Evolutionary conservation across 2,888 invertebrate species (phyloP).

Genomic region (Nephrotoma guestfalica): DNA sequence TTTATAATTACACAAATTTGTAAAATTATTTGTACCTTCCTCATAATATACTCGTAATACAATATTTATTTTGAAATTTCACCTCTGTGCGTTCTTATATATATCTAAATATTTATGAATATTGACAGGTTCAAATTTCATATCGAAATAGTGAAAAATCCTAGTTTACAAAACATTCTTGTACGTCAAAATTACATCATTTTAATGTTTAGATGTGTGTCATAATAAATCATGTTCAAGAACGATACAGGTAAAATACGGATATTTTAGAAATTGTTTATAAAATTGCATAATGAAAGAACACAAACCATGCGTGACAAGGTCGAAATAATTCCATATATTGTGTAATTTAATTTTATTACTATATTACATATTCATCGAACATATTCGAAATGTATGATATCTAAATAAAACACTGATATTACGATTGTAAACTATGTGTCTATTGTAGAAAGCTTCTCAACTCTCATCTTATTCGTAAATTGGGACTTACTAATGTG

Average conservation of each 20-base stretch:
- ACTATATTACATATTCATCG: no score
- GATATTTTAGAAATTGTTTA: neutral
- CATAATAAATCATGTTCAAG: neutral
- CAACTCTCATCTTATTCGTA: no score
- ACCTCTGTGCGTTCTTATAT: neutral
- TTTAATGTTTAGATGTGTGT: neutral
- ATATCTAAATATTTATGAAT: neutral
- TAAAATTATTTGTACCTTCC: neutral
- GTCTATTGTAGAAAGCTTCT: no score
- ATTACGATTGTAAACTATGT: no score
- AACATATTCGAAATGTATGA: no score
- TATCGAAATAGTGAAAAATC: neutral
- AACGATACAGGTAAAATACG: neutral
- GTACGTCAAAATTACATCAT: neutral
- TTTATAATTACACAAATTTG: neutral
- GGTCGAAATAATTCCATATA: neutral
- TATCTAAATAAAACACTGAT: no score
- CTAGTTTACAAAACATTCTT: neutral
- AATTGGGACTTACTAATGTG: no score
- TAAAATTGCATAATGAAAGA: neutral
- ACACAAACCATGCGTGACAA: neutral
- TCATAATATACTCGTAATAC: neutral
- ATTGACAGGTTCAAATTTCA: neutral
- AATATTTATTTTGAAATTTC: neutral
- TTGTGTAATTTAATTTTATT: no score